Conservation (phyloP, 2,797 vertebrate species). For the Ctenosaura bakeri region DNA sequence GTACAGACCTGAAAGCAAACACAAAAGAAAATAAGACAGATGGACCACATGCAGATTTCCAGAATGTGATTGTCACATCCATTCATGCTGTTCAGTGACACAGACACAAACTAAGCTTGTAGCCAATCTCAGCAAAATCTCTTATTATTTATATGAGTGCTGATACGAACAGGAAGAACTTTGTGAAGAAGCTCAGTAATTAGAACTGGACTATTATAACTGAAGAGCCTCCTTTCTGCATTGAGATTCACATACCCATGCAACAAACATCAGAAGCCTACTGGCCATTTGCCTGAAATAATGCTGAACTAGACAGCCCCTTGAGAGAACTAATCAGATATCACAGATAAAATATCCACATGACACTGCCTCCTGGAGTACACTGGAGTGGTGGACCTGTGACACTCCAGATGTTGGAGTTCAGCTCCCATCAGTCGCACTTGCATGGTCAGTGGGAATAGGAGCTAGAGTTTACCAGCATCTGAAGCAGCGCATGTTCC, state of each 20-base stretch:
- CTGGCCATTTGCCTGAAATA: not conserved
- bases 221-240: not conserved
- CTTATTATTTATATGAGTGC: not conserved
- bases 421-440: not conserved
- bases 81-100: not conserved
- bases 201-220: not conserved
- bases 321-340: no score
- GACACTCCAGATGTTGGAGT: not conserved
- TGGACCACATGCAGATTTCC: not conserved
- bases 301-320: not conserved
- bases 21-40: conserved; percentile 16
- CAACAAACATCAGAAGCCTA: no score
- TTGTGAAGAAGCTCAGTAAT: not conserved
- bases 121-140: not conserved
- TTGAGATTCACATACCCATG: no score
- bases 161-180: not conserved
- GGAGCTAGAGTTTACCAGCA: not conserved
- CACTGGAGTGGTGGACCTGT: not conserved
- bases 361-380: not conserved
- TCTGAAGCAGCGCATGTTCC: not conserved
- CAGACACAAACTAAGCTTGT: not conserved
- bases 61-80: not conserved
- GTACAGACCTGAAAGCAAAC: conserved; percentile 86
- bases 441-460: not conserved
- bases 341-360: no score